Evolutionary conservation across 2,797 vertebrate species (phyloP).

Genomic region (Bucorvus abyssinicus): DNA sequence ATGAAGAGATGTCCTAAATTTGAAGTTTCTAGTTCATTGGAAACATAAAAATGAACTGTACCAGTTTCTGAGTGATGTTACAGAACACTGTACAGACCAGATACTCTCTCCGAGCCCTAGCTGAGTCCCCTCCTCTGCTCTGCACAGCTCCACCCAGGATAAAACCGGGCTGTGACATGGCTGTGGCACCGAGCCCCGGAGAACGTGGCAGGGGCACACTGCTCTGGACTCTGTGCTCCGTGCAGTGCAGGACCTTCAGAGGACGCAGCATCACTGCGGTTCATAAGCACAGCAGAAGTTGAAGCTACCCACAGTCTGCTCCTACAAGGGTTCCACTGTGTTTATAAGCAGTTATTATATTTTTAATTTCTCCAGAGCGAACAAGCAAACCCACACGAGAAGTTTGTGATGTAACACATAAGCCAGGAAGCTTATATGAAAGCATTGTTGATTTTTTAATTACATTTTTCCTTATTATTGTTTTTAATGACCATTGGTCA

Average conservation of each 20-base stretch:
- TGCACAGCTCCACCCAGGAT: neutral
- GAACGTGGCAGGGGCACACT: fast-evolving
- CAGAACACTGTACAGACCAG: neutral
- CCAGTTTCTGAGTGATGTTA: neutral
- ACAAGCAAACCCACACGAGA: neutral
- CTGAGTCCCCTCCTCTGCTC: neutral
- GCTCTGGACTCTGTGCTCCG: neutral
- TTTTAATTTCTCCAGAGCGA: neutral
- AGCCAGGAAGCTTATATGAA: neutral
- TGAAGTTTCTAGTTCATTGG: slow-evolving; percentile 2
- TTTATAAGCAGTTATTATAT: neutral
- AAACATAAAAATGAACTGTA: neutral
- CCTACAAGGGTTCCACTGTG: neutral
- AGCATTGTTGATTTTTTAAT: neutral
- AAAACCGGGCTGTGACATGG: neutral
- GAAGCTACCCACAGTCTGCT: neutral
- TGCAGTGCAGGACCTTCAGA: neutral
- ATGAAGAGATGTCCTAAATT: slow-evolving; percentile 6
- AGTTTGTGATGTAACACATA: neutral
- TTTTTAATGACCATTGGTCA: neutral
- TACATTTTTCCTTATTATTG: neutral
- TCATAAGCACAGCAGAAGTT: neutral
- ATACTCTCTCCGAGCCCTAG: neutral
- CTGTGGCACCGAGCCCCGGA: neutral
- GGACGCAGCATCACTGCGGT: neutral